Conservation (phyloP, 2,113 vertebrate species). For the Acanthochromis polyacanthus region DNA sequence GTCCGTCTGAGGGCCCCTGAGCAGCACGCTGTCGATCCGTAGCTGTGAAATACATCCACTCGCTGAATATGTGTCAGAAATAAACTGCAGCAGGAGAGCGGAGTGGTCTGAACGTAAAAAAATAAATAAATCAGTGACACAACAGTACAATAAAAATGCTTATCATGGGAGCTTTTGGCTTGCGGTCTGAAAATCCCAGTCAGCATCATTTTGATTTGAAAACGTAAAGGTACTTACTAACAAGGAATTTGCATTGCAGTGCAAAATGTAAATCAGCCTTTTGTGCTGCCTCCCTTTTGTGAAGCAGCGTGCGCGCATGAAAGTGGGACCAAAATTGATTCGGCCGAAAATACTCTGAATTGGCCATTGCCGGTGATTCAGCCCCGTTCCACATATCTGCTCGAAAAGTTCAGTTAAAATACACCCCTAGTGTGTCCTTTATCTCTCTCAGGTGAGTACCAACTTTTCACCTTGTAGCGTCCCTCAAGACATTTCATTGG, state of each 20-base stretch:
- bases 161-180: slow-evolving; percentile 67
- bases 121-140: slow-evolving; percentile 61
- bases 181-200: slow-evolving; percentile 59
- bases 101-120: slow-evolving; percentile 29
- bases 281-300: slow-evolving; percentile 56
- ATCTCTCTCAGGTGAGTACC: not conserved
- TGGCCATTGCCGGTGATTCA: slow-evolving; percentile 30
- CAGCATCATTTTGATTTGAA: slow-evolving; percentile 77
- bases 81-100: slow-evolving; percentile 13
- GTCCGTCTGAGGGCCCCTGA: not conserved
- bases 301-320: slow-evolving; percentile 26
- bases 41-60: not conserved
- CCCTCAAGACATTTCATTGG: slow-evolving; percentile 18
- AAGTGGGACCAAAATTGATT: slow-evolving; percentile 52
- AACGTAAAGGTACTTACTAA: slow-evolving; percentile 74
- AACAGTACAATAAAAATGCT: slow-evolving; percentile 67
- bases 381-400: slow-evolving; percentile 17
- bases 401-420: slow-evolving; percentile 15
- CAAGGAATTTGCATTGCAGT: slow-evolving; percentile 68
- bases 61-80: slow-evolving; percentile 24
- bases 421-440: slow-evolving; percentile 6
- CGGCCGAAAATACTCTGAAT: slow-evolving; percentile 30
- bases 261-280: slow-evolving; percentile 78
- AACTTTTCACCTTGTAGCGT: slow-evolving; percentile 6
- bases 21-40: not conserved